Percentiles rank a stretch among this genome's conserved stretches.
phyloP scores from a whole-genome alignment of 2,888 invertebrate genomes.

The Caenorhabditis becei region DNA sequence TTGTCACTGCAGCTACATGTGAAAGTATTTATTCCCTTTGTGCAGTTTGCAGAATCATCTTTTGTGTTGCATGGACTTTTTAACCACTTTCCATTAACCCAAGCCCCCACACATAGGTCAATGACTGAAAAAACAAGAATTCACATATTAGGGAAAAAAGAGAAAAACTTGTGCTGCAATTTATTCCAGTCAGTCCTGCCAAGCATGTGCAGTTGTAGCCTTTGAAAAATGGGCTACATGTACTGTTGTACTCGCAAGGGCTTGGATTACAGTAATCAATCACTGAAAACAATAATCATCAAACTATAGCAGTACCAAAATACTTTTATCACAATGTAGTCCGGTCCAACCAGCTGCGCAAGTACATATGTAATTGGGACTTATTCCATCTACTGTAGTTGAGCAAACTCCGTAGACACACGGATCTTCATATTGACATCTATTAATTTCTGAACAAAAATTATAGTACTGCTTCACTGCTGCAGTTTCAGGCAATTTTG shows the following conservation, averaged over 20 bases:
- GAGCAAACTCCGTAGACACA: slow-evolving; percentile 63
- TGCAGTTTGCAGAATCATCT: slow-evolving; percentile 49
- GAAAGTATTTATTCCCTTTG: slow-evolving; percentile 52
- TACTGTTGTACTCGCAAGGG: slow-evolving; percentile 61
- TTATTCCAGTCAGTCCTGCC: slow-evolving; percentile 37
- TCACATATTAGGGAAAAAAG: no score
- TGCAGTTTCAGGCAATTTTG: no score
- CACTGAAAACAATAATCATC: slow-evolving; percentile 26
- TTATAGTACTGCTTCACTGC: no score
- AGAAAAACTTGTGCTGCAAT: slow-evolving; percentile 58
- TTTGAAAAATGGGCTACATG: slow-evolving; percentile 51
- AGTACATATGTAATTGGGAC: slow-evolving; percentile 44
- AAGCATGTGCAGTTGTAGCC: slow-evolving; percentile 62
- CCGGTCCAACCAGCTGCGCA: slow-evolving; percentile 65
- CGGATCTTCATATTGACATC: slow-evolving; percentile 60
- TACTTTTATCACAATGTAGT: slow-evolving; percentile 61
- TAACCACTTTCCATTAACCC: slow-evolving; percentile 14
- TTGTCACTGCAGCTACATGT: slow-evolving; percentile 62
- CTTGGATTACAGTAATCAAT: slow-evolving; percentile 57
- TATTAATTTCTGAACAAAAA: slow-evolving; percentile 54
- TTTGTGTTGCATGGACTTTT: slow-evolving; percentile 53
- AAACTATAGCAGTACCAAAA: no score
- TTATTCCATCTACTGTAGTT: slow-evolving; percentile 34
- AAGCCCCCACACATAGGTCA: slow-evolving; percentile 45
- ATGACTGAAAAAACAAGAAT: slow-evolving; percentile 43